Percentiles rank a stretch among this genome's conserved stretches.
These are phyloP conservation scores for Matsumurasca onukii DNA, from an alignment of 1,140 invertebrate genomes.

Conservation along the genomic window DNA sequence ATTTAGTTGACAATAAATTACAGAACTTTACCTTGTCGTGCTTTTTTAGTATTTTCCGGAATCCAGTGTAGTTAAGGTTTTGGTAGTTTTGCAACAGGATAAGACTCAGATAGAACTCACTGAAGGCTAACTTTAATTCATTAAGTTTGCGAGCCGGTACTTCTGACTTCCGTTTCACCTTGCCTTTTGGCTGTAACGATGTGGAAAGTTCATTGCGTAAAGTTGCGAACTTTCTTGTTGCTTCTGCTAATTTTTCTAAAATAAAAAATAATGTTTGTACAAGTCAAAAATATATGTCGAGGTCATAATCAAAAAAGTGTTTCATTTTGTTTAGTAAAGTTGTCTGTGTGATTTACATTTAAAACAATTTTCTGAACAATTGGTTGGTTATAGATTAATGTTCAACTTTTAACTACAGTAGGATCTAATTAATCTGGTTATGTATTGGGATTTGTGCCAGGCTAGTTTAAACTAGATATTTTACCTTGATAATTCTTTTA, in stretches of 20 bases:
- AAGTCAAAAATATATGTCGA: background rate
- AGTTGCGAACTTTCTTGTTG: slow-evolving; percentile 75
- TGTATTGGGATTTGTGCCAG: too few relatives aligned
- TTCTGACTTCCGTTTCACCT: slow-evolving; percentile 50
- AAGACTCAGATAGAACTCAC: slow-evolving; percentile 87
- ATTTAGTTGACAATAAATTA: too few relatives aligned
- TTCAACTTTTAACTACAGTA: too few relatives aligned
- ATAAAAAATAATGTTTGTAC: slow-evolving; percentile 22
- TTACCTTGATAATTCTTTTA: too few relatives aligned
- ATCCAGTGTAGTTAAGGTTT: slow-evolving; percentile 89
- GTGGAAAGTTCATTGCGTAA: slow-evolving; percentile 69
- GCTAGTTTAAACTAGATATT: too few relatives aligned
- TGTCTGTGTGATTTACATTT: too few relatives aligned
- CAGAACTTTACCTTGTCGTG: slow-evolving; percentile 88
- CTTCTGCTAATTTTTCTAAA: slow-evolving; percentile 83
- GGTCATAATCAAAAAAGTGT: background rate
- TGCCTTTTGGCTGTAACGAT: slow-evolving; percentile 48
- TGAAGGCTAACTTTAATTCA: slow-evolving; percentile 88
- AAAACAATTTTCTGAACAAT: too few relatives aligned
- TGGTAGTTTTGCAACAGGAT: slow-evolving; percentile 74
- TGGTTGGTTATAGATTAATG: too few relatives aligned
- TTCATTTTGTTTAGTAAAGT: too few relatives aligned
- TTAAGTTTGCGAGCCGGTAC: slow-evolving; percentile 67
- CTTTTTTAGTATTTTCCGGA: slow-evolving; percentile 92
- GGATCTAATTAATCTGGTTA: too few relatives aligned